Evolutionary conservation across 2,888 invertebrate genomes (phyloP).

Genomic region (Clitarchus hookeri): DNA sequence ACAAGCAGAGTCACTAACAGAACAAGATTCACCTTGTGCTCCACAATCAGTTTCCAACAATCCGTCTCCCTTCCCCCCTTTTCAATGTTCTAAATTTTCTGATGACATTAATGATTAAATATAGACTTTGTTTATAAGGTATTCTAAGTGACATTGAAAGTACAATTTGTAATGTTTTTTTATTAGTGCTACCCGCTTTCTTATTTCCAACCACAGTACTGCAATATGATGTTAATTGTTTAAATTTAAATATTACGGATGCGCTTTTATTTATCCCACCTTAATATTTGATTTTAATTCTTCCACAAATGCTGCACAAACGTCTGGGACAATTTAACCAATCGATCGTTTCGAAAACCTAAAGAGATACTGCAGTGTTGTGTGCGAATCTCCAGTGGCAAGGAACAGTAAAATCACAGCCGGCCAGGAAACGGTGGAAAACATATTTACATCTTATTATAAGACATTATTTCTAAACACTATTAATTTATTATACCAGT

Average conservation of each 20-base stretch:
- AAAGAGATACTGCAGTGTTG: neutral
- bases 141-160: too few species aligned
- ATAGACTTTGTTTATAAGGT: too few species aligned
- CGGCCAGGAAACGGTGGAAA: neutral
- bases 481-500: neutral
- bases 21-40: neutral
- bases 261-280: neutral
- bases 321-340: neutral
- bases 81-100: neutral
- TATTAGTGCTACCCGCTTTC: neutral
- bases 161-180: neutral
- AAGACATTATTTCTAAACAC: neutral
- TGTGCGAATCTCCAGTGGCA: neutral
- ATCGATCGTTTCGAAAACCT: neutral
- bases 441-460: too few species aligned
- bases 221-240: too few species aligned
- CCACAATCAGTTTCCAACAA: neutral
- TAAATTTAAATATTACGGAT: too few species aligned
- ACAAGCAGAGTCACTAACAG: neutral
- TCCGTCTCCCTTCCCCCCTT: neutral
- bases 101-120: neutral
- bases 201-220: neutral
- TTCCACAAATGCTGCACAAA: constrained; percentile 16
- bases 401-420: neutral
- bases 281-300: neutral